These are phyloP conservation scores for Agrotis exclamationis DNA, from an alignment of 2,888 invertebrate species.

Conservation along the genomic window DNA sequence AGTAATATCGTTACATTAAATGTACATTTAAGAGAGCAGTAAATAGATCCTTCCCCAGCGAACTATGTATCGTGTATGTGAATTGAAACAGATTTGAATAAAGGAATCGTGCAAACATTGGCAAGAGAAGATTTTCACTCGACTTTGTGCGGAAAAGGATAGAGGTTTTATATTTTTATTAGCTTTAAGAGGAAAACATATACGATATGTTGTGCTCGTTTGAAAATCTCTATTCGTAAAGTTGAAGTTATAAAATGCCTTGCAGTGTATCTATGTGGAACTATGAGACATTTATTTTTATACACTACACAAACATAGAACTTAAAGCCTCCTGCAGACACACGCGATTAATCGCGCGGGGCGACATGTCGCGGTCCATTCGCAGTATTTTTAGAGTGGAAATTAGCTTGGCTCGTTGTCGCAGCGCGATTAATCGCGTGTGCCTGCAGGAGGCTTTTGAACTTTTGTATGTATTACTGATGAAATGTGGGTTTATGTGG, in stretches of 20 bases:
- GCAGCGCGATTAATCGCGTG: too few relatives aligned
- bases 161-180: conserved; percentile 45
- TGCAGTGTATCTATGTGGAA: neutral
- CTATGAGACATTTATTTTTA: neutral
- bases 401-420: too few relatives aligned
- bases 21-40: conserved; percentile 7
- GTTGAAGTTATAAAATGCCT: neutral
- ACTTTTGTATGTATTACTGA: too few relatives aligned
- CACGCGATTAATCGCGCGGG: too few relatives aligned
- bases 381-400: too few relatives aligned
- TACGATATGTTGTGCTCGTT: conserved; percentile 8
- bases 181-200: conserved; percentile 3
- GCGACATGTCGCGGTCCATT: too few relatives aligned
- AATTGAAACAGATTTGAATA: conserved; percentile 56
- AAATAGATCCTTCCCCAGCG: conserved; percentile 22
- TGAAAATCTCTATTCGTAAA: conserved; percentile 6
- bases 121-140: conserved; percentile 36
- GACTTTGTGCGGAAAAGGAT: conserved; percentile 34
- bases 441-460: too few relatives aligned
- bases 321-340: too few relatives aligned
- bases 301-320: too few relatives aligned
- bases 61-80: conserved; percentile 26
- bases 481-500: too few relatives aligned
- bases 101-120: conserved; percentile 51
- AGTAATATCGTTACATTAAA: too few relatives aligned